Evolutionary conservation across 2,113 vertebrate genomes (phyloP).

Genomic region (Chamaea fasciata): DNA sequence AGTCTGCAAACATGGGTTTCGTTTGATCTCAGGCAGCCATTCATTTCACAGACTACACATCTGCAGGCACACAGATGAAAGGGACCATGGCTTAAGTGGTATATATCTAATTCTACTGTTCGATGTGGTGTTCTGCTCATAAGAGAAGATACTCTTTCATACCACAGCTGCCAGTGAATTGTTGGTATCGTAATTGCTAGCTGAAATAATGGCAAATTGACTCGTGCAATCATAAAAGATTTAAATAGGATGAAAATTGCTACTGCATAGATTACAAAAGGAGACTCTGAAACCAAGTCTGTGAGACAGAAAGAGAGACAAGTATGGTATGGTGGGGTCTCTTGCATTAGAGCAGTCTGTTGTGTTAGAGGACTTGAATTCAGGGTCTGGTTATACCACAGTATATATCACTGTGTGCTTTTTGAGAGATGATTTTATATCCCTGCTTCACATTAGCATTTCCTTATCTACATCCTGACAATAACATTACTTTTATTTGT

Average conservation of each 20-base stretch:
- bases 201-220: slow-evolving; percentile 66
- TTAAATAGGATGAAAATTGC: slow-evolving; percentile 66
- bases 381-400: neutral
- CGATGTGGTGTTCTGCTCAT: slow-evolving; percentile 45
- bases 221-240: slow-evolving; percentile 65
- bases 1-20: slow-evolving; percentile 5
- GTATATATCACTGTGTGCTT: neutral
- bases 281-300: slow-evolving; percentile 38
- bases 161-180: slow-evolving; percentile 62
- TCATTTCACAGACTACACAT: slow-evolving; percentile 38
- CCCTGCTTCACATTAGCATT: neutral
- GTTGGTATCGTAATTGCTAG: slow-evolving; percentile 59
- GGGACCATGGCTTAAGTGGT: slow-evolving; percentile 34
- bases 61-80: slow-evolving; percentile 52
- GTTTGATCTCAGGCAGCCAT: slow-evolving; percentile 31
- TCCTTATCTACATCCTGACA: neutral
- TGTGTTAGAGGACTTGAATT: neutral
- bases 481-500: neutral
- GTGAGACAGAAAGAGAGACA: neutral
- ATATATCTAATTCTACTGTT: slow-evolving; percentile 39
- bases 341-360: neutral
- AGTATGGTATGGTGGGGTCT: neutral
- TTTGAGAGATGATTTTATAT: neutral
- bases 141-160: slow-evolving; percentile 57
- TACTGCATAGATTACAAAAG: slow-evolving; percentile 45